Percentiles rank a stretch among this genome's conserved stretches.
Conservation (phyloP, 2,113 vertebrate genomes). For the Rana temporaria region DNA sequence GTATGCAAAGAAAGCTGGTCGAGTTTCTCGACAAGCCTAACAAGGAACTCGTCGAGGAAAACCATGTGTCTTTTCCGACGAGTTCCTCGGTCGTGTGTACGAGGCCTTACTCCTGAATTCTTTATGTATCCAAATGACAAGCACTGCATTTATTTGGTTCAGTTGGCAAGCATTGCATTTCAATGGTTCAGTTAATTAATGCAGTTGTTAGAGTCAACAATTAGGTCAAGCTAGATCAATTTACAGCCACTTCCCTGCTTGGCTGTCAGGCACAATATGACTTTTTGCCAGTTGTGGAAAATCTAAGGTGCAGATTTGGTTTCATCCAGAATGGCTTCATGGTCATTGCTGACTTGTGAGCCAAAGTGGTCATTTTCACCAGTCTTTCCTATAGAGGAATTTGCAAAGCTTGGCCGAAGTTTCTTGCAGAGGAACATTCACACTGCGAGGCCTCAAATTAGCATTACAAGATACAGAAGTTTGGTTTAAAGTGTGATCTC, state of each 20-base stretch:
- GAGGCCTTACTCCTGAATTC: too few relatives aligned
- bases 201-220: too few relatives aligned
- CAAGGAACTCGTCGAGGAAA: too few relatives aligned
- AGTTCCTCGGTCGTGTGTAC: too few relatives aligned
- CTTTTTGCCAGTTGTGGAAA: neutral
- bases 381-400: neutral
- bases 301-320: conserved; percentile 10
- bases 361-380: conserved; percentile 1
- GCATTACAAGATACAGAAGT: conserved; percentile 22
- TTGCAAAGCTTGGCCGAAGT: neutral
- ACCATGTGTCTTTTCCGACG: too few relatives aligned
- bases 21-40: too few relatives aligned
- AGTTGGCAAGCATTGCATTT: too few relatives aligned
- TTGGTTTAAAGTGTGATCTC: conserved; percentile 19
- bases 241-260: neutral
- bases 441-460: neutral
- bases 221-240: too few relatives aligned
- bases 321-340: conserved; percentile 6
- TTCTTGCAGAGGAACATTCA: conserved; percentile 15
- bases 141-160: too few relatives aligned
- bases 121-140: too few relatives aligned
- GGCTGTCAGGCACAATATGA: neutral
- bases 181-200: too few relatives aligned
- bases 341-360: neutral
- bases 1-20: too few relatives aligned